Conservation (phyloP, 2,888 invertebrate species). For the Cecidostiba fungosa region DNA sequence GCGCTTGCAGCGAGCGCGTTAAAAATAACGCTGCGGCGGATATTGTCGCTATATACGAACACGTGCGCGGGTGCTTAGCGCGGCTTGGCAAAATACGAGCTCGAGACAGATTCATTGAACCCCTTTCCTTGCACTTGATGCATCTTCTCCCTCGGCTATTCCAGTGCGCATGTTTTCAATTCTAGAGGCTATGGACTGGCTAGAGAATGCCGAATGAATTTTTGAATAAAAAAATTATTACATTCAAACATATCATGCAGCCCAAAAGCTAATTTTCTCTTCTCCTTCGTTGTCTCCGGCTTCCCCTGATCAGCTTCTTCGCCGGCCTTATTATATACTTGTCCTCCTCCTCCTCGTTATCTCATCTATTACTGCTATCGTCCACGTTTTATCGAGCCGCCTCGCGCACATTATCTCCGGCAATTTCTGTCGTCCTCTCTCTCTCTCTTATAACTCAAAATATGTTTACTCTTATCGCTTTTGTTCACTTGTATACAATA, state of each 20-base stretch:
- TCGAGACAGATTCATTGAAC: constrained; percentile 70
- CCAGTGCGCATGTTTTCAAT: too few relatives aligned
- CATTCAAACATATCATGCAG: too few relatives aligned
- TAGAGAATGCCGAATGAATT: too few relatives aligned
- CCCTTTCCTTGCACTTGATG: constrained; percentile 61
- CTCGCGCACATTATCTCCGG: constrained; percentile 50
- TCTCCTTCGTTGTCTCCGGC: constrained; percentile 48
- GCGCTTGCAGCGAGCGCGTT: neutral
- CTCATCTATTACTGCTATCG: constrained; percentile 57
- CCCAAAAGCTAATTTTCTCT: neutral
- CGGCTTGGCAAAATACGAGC: constrained; percentile 66
- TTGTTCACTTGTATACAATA: neutral
- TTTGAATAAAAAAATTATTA: too few relatives aligned
- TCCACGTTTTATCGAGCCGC: constrained; percentile 48
- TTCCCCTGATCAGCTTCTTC: constrained; percentile 46
- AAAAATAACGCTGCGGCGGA: constrained; percentile 47
- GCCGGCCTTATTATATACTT: neutral
- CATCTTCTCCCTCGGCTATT: neutral
- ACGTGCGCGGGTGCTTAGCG: constrained; percentile 25
- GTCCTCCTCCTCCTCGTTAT: constrained; percentile 38
- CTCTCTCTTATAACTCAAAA: constrained; percentile 27
- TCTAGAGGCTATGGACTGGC: too few relatives aligned
- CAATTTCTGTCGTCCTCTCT: constrained; percentile 44
- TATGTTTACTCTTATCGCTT: constrained; percentile 7
- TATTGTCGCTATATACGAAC: constrained; percentile 57